Percentiles rank a stretch among this genome's conserved stretches.
phyloP scores from a whole-genome alignment of 2,797 vertebrate genomes.

The Cuniculus paca region DNA sequence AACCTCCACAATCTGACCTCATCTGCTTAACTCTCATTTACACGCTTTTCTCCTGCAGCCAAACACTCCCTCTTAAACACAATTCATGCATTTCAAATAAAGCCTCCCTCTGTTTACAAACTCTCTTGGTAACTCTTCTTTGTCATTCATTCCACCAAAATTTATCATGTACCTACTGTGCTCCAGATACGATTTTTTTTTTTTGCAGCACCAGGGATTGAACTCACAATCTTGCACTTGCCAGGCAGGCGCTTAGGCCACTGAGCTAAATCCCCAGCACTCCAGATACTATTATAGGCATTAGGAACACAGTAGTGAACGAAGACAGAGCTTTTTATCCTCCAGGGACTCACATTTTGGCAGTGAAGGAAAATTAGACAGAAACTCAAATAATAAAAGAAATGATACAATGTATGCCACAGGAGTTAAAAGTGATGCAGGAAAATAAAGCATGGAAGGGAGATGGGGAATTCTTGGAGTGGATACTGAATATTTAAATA shows the following conservation, averaged over 20 bases:
- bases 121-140: background rate
- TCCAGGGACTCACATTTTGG: background rate
- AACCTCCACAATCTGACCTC: background rate
- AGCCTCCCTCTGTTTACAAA: slow-evolving; percentile 3
- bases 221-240: no score
- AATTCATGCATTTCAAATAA: background rate
- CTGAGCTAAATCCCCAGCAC: no score
- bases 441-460: slow-evolving; percentile 31
- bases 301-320: background rate
- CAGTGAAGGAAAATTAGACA: background rate
- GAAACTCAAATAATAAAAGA: slow-evolving; percentile 33
- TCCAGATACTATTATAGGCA: background rate
- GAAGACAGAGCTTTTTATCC: background rate
- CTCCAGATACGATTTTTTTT: slow-evolving; percentile 16
- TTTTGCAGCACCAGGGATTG: no score
- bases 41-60: background rate
- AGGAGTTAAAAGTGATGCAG: background rate
- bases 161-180: background rate
- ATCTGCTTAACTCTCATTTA: background rate
- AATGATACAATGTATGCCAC: background rate
- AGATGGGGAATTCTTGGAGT: background rate
- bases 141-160: slow-evolving; percentile 50
- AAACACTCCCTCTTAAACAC: background rate
- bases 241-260: no score
- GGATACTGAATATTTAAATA: slow-evolving; percentile 14